phyloP scores from a whole-genome alignment of 2,113 vertebrate genomes.

The Plestiodon gilberti region DNA sequence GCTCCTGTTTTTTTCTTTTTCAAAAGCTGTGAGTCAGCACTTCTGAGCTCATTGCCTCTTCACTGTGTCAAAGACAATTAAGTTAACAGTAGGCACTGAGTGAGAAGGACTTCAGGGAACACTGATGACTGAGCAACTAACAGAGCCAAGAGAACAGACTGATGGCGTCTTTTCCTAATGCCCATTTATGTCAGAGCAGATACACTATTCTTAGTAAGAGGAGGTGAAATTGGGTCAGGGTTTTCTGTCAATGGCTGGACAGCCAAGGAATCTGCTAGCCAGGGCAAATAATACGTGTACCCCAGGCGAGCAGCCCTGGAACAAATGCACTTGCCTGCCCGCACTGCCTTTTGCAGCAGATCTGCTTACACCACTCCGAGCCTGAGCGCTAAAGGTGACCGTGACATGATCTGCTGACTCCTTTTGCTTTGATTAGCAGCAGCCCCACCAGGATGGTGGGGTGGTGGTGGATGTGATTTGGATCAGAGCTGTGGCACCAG shows the following conservation, averaged over 20 bases:
- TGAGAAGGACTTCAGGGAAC: neutral
- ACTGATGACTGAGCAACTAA: neutral
- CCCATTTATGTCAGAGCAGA: neutral
- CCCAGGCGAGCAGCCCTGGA: neutral
- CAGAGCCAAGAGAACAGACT: neutral
- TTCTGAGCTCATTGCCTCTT: neutral
- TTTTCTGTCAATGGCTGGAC: slow-evolving; percentile 15
- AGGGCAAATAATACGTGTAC: neutral
- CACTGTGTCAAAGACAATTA: slow-evolving; percentile 16
- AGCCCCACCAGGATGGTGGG: too few species aligned
- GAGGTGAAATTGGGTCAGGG: slow-evolving; percentile 38
- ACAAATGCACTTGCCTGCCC: neutral
- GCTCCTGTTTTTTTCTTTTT: neutral
- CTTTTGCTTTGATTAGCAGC: too few species aligned
- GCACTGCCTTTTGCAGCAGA: too few species aligned
- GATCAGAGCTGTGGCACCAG: too few species aligned
- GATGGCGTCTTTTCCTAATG: neutral
- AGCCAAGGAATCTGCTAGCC: neutral
- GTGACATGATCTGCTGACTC: too few species aligned
- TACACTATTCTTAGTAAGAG: neutral
- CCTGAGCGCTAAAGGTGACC: too few species aligned
- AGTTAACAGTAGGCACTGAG: neutral
- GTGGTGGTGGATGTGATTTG: too few species aligned
- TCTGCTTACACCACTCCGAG: neutral
- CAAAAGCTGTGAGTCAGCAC: neutral